Percentiles rank a stretch among this genome's conserved stretches.
These are phyloP conservation scores for Planococcus citri DNA, from an alignment of 1,140 invertebrate species.

Conservation along the genomic window DNA sequence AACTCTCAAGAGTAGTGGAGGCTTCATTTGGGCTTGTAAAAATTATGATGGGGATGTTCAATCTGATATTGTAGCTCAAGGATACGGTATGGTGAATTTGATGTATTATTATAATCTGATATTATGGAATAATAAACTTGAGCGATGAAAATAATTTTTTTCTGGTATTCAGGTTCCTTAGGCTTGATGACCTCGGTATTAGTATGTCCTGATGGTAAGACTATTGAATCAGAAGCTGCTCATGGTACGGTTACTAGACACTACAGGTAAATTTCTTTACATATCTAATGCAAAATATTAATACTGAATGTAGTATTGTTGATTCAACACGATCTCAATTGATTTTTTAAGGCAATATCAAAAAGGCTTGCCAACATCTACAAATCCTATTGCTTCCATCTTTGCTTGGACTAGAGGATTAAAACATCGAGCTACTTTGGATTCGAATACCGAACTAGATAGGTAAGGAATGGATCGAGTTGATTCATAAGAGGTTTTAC, in stretches of 20 bases:
- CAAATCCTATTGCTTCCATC: constrained; percentile 83
- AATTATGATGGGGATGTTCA: constrained; percentile 88
- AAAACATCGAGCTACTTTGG: constrained; percentile 67
- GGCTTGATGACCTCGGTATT: constrained; percentile 88
- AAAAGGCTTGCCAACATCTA: constrained; percentile 70
- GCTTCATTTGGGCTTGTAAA: constrained; percentile 87
- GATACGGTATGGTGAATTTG: constrained; percentile 40
- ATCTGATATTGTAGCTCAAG: constrained; percentile 77
- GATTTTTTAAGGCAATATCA: constrained; percentile 61
- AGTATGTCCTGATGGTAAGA: constrained; percentile 81
- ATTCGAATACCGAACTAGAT: constrained; percentile 56
- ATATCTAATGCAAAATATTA: too few species aligned
- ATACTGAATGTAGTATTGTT: too few species aligned
- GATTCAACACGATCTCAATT: too few species aligned
- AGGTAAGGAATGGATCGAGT: constrained; percentile 34
- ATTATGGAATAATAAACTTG: too few species aligned
- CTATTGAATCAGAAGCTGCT: constrained; percentile 80
- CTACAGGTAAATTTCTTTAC: constrained; percentile 49
- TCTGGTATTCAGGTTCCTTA: constrained; percentile 46
- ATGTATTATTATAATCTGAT: background rate
- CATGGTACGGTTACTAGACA: constrained; percentile 86
- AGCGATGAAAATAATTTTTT: too few species aligned
- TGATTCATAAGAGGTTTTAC: too few species aligned
- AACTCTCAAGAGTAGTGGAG: constrained; percentile 68
- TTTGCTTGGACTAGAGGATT: constrained; percentile 84